These are phyloP conservation scores for Caenorhabditis sinica DNA, from an alignment of 2,888 invertebrate genomes.

Conservation along the genomic window DNA sequence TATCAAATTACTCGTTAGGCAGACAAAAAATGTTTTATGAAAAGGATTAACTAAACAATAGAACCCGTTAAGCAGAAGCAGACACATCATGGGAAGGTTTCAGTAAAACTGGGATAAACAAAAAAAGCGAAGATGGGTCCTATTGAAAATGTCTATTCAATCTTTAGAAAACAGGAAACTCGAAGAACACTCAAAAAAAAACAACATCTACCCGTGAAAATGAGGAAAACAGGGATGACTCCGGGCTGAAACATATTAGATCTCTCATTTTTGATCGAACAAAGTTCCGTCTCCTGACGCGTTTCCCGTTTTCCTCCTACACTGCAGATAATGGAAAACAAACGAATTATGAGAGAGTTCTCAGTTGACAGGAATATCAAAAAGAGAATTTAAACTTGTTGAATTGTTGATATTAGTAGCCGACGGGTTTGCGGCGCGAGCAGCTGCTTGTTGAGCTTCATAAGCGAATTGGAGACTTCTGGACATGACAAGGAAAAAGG, in stretches of 20 bases:
- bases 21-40: too few species aligned
- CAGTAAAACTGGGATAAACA: too few species aligned
- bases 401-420: conserved; percentile 12
- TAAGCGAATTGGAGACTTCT: conserved; percentile 68
- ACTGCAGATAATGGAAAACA: background rate
- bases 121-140: too few species aligned
- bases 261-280: background rate
- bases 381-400: conserved; percentile 1
- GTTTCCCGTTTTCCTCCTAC: conserved; percentile 18
- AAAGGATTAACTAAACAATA: too few species aligned
- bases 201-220: background rate
- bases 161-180: too few species aligned
- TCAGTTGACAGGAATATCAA: conserved; percentile 2
- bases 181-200: too few species aligned
- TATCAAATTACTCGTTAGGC: too few species aligned
- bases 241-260: background rate
- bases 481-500: conserved; percentile 76
- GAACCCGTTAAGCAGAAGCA: too few species aligned
- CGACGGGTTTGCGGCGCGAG: background rate
- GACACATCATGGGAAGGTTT: too few species aligned
- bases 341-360: background rate
- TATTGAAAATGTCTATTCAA: too few species aligned
- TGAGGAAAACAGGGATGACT: background rate
- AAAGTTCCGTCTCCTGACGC: conserved; percentile 5
- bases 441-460: conserved; percentile 50